Percentiles rank a stretch among this genome's conserved stretches.
phyloP scores from a whole-genome alignment of 2,888 invertebrate species.

The Bellardia pandia region DNA sequence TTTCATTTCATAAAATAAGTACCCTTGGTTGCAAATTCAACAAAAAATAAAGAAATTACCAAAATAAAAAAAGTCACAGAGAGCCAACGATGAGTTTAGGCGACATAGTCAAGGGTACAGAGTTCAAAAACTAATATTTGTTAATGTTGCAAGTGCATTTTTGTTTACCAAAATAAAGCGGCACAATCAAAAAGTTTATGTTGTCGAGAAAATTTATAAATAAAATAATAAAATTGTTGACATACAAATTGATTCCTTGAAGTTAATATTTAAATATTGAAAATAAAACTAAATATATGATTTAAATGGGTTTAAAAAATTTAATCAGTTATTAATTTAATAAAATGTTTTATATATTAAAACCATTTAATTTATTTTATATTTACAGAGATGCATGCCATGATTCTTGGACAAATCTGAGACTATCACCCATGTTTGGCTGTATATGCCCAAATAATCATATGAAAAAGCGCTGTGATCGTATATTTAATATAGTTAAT shows the following conservation, averaged over 20 bases:
- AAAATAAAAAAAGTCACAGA: neutral
- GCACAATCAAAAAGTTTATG: neutral
- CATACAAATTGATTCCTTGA: too few relatives aligned
- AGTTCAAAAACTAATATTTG: constrained; percentile 14
- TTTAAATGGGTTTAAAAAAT: neutral
- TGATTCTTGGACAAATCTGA: constrained; percentile 94
- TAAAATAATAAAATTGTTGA: too few relatives aligned
- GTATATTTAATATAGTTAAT: constrained; percentile 94
- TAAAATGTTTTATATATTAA: neutral
- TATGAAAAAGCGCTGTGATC: constrained; percentile 94
- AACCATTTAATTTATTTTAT: neutral
- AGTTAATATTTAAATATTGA: too few relatives aligned
- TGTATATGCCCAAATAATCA: constrained; percentile 96
- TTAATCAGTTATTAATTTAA: neutral
- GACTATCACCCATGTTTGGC: constrained; percentile 95
- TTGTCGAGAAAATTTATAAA: constrained; percentile 1
- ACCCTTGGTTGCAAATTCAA: constrained; percentile 7
- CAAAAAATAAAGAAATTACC: neutral
- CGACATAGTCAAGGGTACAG: neutral
- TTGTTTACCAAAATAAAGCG: too few relatives aligned
- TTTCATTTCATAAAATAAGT: neutral
- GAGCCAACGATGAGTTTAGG: neutral
- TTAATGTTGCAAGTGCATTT: neutral
- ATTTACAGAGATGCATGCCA: constrained; percentile 91
- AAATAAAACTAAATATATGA: neutral